Evolutionary conservation across 2,888 invertebrate genomes (phyloP).

Genomic region (Napeogenes sylphis): DNA sequence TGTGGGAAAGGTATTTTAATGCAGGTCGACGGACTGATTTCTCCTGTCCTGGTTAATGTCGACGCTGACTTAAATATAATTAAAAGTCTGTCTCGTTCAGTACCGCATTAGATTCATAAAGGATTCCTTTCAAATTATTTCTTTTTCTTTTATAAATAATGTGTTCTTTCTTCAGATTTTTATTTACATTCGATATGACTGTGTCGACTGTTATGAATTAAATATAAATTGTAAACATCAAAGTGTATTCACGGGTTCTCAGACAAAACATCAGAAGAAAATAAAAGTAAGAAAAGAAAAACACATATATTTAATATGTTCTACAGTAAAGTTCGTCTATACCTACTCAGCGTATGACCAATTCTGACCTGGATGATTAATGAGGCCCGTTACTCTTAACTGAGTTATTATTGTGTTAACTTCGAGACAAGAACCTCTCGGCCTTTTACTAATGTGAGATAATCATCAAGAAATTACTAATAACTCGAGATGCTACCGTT

Average conservation of each 20-base stretch:
- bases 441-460: slow-evolving; percentile 45
- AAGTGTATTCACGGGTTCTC: too few species aligned
- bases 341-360: slow-evolving; percentile 50
- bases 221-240: too few species aligned
- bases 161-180: background rate
- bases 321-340: slow-evolving; percentile 46
- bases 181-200: too few species aligned
- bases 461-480: slow-evolving; percentile 42
- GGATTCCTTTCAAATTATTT: background rate
- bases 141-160: background rate
- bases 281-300: too few species aligned
- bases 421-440: slow-evolving; percentile 51
- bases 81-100: slow-evolving; percentile 37
- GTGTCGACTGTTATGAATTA: too few species aligned
- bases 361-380: slow-evolving; percentile 73
- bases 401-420: slow-evolving; percentile 66
- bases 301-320: slow-evolving; percentile 34
- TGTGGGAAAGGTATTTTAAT: slow-evolving; percentile 71
- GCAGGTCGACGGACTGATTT: slow-evolving; percentile 69
- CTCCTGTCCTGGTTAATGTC: slow-evolving; percentile 53
- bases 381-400: slow-evolving; percentile 69
- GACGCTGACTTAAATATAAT: slow-evolving; percentile 47
- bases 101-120: slow-evolving; percentile 2
- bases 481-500: slow-evolving; percentile 13
- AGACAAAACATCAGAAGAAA: too few species aligned